A percentile compares a stretch with the other conserved stretches of the same genome.
These are phyloP conservation scores for Sciurus niger DNA, from an alignment of 2,113 vertebrate species.

Conservation along the genomic window DNA sequence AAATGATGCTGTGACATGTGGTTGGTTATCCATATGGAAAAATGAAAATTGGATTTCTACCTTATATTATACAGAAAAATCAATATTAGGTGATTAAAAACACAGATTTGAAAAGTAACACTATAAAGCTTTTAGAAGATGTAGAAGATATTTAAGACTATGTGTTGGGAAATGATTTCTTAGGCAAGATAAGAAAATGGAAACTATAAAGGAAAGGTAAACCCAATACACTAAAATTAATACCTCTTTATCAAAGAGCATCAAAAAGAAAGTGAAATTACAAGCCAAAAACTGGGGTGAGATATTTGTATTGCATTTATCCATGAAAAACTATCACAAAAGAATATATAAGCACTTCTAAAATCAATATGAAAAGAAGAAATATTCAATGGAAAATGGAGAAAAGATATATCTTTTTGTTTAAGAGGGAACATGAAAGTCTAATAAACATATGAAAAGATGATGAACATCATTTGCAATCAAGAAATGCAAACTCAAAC, in stretches of 20 bases:
- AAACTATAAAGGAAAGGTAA: constrained; percentile 13
- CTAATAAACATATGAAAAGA: neutral
- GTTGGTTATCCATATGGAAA: constrained; percentile 44
- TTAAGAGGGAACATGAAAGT: neutral
- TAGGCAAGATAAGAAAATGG: neutral
- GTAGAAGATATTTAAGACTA: constrained; percentile 4
- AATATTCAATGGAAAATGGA: constrained; percentile 18
- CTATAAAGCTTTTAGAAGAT: neutral
- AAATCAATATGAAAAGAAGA: constrained; percentile 31
- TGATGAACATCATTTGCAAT: constrained; percentile 19
- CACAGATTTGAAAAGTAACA: constrained; percentile 28
- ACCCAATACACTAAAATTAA: constrained; percentile 27
- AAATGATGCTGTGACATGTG: neutral
- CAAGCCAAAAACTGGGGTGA: neutral
- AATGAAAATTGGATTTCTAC: constrained; percentile 31
- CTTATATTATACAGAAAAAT: constrained; percentile 29
- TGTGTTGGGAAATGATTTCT: neutral
- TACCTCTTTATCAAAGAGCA: neutral
- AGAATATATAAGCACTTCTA: neutral
- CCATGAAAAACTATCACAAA: neutral
- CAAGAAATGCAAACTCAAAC: neutral
- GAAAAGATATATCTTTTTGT: constrained; percentile 14
- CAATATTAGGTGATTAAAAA: neutral
- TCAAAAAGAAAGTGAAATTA: constrained; percentile 21
- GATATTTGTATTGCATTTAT: neutral